Conservation (phyloP, 2,113 vertebrate species). For the Tapirus terrestris region DNA sequence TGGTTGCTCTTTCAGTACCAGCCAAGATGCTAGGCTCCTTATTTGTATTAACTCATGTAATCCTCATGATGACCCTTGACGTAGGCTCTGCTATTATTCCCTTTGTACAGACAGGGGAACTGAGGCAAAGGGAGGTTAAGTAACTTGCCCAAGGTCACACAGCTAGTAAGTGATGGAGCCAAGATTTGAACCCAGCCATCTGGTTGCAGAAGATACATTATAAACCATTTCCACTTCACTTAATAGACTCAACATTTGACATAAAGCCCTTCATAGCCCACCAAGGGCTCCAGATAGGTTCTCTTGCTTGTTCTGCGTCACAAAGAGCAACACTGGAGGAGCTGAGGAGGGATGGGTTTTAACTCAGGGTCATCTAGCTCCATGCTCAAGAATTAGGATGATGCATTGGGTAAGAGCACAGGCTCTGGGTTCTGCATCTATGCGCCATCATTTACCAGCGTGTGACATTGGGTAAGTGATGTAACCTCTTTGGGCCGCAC, state of each 20-base stretch:
- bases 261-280: accelerated
- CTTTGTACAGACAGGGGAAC: neutral
- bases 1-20: neutral
- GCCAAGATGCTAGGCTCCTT: neutral
- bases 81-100: neutral
- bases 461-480: neutral
- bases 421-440: neutral
- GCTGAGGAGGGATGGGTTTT: neutral
- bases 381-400: accelerated
- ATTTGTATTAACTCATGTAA: neutral
- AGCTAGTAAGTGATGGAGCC: neutral
- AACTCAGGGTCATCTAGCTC: neutral
- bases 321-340: neutral
- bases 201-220: neutral
- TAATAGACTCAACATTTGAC: neutral
- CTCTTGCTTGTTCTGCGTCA: neutral
- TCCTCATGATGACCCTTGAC: neutral
- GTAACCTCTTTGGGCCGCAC: neutral
- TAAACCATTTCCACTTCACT: neutral
- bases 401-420: no score
- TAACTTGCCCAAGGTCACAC: neutral
- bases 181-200: neutral
- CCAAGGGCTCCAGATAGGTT: no score
- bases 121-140: neutral
- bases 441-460: accelerated